Percentiles rank a stretch among this genome's conserved stretches.
These are phyloP conservation scores for Graptemys geographica DNA, from an alignment of 2,797 vertebrate genomes.

Conservation along the genomic window DNA sequence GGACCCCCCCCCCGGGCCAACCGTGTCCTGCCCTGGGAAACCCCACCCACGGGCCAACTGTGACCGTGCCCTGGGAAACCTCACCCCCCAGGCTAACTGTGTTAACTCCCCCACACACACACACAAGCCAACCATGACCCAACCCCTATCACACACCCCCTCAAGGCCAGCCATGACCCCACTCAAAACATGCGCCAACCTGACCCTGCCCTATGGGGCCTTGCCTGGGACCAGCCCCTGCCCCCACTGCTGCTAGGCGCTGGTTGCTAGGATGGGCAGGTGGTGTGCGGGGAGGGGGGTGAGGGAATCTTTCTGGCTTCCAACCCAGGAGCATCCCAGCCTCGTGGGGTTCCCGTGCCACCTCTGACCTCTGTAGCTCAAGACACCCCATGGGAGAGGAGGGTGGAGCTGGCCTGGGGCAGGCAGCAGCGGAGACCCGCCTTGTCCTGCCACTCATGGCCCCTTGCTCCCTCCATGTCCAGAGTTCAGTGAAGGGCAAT, in stretches of 20 bases:
- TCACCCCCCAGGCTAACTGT: too few species aligned
- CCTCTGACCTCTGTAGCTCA: neutral
- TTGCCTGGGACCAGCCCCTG: neutral
- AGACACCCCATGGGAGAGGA: neutral
- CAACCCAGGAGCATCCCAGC: neutral
- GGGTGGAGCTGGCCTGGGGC: neutral
- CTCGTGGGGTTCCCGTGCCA: neutral
- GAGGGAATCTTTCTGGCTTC: too few species aligned
- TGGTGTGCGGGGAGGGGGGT: accelerated
- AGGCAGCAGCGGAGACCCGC: neutral
- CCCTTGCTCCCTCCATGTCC: neutral
- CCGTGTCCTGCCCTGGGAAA: accelerated
- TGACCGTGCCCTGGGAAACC: neutral
- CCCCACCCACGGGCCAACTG: neutral
- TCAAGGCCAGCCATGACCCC: neutral
- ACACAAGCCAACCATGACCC: neutral
- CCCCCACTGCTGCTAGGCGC: too few species aligned
- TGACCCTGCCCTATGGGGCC: too few species aligned
- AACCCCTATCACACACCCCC: too few species aligned
- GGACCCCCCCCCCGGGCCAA: neutral
- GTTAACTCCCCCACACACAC: too few species aligned
- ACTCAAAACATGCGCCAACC: neutral
- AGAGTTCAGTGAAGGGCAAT: neutral
- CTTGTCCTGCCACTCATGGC: neutral
- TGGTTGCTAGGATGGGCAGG: neutral